Evolutionary conservation across 2,113 vertebrate species (phyloP).

Genomic region (Delphinus delphis): DNA sequence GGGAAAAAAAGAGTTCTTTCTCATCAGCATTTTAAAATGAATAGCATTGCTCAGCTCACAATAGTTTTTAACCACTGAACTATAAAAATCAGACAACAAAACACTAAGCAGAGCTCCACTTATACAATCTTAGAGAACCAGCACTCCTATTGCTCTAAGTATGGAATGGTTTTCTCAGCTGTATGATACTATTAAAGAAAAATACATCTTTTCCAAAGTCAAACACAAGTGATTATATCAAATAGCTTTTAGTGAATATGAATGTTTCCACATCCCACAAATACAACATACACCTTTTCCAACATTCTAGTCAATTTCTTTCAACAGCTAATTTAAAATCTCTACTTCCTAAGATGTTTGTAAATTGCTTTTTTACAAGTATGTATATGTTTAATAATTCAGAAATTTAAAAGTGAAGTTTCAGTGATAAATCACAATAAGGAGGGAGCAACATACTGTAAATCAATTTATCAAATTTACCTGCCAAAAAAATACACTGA

Average conservation of each 20-base stretch:
- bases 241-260: background rate
- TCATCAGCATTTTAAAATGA: constrained; percentile 1
- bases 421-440: background rate
- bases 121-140: background rate
- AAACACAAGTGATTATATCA: background rate
- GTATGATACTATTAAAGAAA: background rate
- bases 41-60: background rate
- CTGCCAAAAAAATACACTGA: background rate
- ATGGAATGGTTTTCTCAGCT: background rate
- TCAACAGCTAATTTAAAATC: background rate
- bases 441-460: background rate
- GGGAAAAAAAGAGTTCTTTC: background rate
- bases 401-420: constrained; percentile 38
- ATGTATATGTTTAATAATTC: background rate
- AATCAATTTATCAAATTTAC: constrained; percentile 5
- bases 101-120: background rate
- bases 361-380: background rate
- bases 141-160: background rate
- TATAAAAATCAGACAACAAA: background rate
- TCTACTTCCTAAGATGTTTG: background rate
- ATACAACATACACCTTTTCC: background rate
- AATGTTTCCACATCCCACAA: constrained; percentile 8
- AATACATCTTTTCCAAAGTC: background rate
- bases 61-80: background rate
- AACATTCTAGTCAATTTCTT: constrained; percentile 29